These are phyloP conservation scores for Amphipyra berbera DNA, from an alignment of 2,888 invertebrate species.

Conservation along the genomic window DNA sequence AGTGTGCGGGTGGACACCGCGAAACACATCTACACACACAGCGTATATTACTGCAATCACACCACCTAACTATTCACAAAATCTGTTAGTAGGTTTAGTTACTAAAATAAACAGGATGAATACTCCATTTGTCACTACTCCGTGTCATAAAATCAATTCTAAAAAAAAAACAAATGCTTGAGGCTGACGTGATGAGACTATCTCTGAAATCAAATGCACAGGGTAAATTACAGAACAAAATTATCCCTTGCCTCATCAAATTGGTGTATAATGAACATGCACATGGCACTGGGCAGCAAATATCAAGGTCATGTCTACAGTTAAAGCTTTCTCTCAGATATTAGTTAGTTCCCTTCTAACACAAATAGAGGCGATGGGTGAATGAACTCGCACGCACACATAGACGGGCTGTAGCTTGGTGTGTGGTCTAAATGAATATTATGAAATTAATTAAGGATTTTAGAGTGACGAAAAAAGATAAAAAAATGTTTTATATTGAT, in stretches of 20 bases:
- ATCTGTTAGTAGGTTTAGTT: no score
- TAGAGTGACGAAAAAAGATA: no score
- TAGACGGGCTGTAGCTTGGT: conserved; percentile 8
- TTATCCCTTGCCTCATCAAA: conserved; percentile 33
- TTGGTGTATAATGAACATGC: conserved; percentile 35
- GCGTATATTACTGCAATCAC: no score
- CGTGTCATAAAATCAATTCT: no score
- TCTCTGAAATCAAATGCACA: not conserved
- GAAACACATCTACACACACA: no score
- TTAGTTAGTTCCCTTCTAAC: conserved; percentile 51
- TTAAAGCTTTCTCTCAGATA: conserved; percentile 36
- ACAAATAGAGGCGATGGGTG: conserved; percentile 48
- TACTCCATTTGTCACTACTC: no score
- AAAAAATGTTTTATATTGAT: no score
- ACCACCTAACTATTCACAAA: no score
- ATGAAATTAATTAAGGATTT: conserved; percentile 10
- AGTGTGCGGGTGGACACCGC: no score
- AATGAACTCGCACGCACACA: conserved; percentile 54
- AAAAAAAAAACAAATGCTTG: no score
- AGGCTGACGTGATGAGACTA: no score
- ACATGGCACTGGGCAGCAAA: conserved; percentile 22
- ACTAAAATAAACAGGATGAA: no score
- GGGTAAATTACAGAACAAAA: conserved; percentile 9
- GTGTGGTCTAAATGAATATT: conserved; percentile 42
- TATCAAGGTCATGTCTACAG: conserved; percentile 44